These are phyloP conservation scores for Netelia inedita DNA, from an alignment of 2,888 invertebrate genomes.

Conservation along the genomic window DNA sequence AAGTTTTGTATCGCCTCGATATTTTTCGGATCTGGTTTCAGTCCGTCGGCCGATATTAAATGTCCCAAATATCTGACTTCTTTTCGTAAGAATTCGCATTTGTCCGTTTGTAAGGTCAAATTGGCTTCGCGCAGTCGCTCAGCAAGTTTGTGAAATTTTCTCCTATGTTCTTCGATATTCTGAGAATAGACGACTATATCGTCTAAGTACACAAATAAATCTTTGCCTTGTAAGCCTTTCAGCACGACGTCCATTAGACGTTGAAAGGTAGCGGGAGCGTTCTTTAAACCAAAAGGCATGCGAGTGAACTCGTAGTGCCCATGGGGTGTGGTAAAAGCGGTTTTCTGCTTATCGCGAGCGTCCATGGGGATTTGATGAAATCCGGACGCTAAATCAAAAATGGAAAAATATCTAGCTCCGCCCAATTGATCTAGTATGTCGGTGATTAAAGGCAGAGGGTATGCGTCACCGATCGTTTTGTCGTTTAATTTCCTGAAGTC, in stretches of 20 bases:
- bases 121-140: conserved; percentile 40
- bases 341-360: conserved; percentile 36
- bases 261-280: conserved; percentile 12
- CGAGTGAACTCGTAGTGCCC: conserved; percentile 19
- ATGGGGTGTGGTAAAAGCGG: conserved; percentile 49
- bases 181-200: not conserved
- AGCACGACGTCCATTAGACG: not conserved
- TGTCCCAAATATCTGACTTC: conserved; percentile 56
- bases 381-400: conserved; percentile 70
- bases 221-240: not conserved
- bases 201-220: not conserved
- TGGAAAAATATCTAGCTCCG: conserved; percentile 67
- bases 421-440: conserved; percentile 71
- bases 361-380: conserved; percentile 72
- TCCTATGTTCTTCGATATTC: not conserved
- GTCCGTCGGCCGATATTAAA: conserved; percentile 36
- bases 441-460: not conserved
- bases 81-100: conserved; percentile 48
- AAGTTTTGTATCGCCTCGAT: conserved; percentile 45
- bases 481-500: conserved; percentile 48
- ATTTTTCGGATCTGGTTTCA: conserved; percentile 47
- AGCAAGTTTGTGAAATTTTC: conserved; percentile 47
- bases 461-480: not conserved
- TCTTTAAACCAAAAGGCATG: conserved; percentile 27
- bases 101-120: conserved; percentile 53